Evolutionary conservation across 2,113 vertebrate species (phyloP), one percentile per base, ranked within the genome.

Genomic region (Lagopus muta): DNA sequence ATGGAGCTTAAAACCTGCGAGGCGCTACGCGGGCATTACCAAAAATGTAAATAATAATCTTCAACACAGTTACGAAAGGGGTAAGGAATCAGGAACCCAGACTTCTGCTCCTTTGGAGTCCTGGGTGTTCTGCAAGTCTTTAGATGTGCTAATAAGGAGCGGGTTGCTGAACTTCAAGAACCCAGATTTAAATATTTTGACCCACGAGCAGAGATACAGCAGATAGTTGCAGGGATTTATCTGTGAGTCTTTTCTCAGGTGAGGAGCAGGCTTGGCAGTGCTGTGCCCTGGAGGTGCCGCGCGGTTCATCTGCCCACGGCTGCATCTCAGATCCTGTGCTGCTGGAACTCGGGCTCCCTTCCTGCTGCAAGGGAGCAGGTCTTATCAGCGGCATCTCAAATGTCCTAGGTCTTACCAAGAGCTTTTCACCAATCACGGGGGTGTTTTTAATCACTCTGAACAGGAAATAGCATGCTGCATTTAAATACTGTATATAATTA

Each of bases 401-500:
- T n/a, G 27, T 62, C 5, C 0, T 78, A 47, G 20, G 6, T 19
- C 25, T 48, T 11, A 16, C 65, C 70, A 12, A 89, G 24, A 66
- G 36, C 52, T 62, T 40, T 18, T 65, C 78, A 42, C 89, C 93
- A 66, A 70, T 95, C 80, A 42, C 1, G 1, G 42, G 86, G 58
- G 90, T 97, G 89, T 47, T 95, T 97, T 97, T 95, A 96, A 96
- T 98, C 90, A 96, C 89, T 60, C 58, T 2, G 48, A 70, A 43
- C 91, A 96, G 97, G 97, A 97, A 97, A 97, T 89, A 14, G 96
- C 92, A 92, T 92, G 91, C 91, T 93, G 86, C 86, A 95, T 95
- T 94, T 93, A 93, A 97, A 97, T 97, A 93, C 95, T 89, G 89
- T 88, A 21, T 95, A 57, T 90, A 95, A 97, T 97, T 97, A 97